Evolutionary conservation across 2,888 invertebrate species (phyloP).

Genomic region (Calameuta pallipes): DNA sequence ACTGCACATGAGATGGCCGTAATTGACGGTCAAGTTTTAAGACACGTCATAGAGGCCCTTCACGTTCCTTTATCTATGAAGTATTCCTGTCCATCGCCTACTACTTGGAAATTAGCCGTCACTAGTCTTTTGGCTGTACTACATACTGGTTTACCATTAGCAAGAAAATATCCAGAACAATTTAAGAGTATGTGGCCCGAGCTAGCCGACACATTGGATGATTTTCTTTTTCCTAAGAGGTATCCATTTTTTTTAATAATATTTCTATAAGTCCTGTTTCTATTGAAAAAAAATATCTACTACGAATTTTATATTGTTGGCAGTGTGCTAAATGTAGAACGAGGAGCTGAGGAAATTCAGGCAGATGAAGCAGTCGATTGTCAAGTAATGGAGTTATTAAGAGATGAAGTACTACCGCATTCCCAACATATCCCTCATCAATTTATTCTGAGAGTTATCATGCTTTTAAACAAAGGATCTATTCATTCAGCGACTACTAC

Average conservation of each 20-base stretch:
- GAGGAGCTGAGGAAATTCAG: conserved; percentile 69
- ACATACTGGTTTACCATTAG: conserved; percentile 87
- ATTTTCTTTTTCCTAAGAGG: conserved; percentile 90
- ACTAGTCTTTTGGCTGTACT: conserved; percentile 81
- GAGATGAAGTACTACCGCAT: conserved; percentile 85
- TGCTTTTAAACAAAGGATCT: conserved; percentile 86
- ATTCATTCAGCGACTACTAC: conserved; percentile 80
- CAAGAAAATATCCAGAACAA: conserved; percentile 79
- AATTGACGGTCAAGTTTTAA: conserved; percentile 77
- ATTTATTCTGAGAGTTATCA: conserved; percentile 85
- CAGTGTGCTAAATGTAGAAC: conserved; percentile 67
- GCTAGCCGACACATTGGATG: conserved; percentile 86
- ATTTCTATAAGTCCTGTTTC: too few species aligned
- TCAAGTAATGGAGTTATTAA: conserved; percentile 82
- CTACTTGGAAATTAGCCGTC: conserved; percentile 86
- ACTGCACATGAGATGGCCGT: conserved; percentile 79
- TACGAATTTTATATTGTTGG: too few species aligned
- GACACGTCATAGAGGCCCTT: conserved; percentile 77
- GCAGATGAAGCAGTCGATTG: conserved; percentile 85
- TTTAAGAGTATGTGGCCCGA: conserved; percentile 88
- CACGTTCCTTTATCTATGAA: conserved; percentile 82
- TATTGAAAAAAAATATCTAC: conserved; percentile 14
- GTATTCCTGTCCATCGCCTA: conserved; percentile 82
- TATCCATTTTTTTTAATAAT: conserved; percentile 52
- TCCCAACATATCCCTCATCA: conserved; percentile 82